Base-by-base conservation (phyloP, 2,888 invertebrate genomes). In the Melanostoma mellinum region DNA sequence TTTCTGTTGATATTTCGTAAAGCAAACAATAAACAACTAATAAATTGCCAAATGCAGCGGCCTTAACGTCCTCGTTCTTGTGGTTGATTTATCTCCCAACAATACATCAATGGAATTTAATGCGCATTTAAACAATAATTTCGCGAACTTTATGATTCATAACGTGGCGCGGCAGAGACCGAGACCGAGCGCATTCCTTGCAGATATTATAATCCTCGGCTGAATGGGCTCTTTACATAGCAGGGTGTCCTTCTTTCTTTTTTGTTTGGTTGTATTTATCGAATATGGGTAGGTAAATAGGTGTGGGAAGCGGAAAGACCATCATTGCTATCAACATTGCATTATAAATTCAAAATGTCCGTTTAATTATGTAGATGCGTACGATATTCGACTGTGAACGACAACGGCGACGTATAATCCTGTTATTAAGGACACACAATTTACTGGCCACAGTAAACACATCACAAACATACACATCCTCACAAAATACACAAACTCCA, bases 271-370 rank as follows among this genome's bases (percentile, higher is more conserved):
- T 20, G 20, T 20, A 20, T 20, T 20, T 20, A 20, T 20, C 20
- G 30, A 38, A 63, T 2, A 30, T 20, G 10, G 20, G 20, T 20
- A 20, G 20, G 20, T 20, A 20, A 1, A 20, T 6, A 5, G 71
- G 55, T 52, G 60, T 32, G 77, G 52, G 52, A 44, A 69, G 32
- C 73, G 78, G 53, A 74, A 55, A 33, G 20, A 32, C 69, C 78
- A 56, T 65, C 78, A 72, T 55, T 46, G 79, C 78, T 79, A 79
- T 84, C 78, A 84, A 79, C 78, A 67, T 84, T 84, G 84, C 84
- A 84, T 84, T 84, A 84, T 84, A 84, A 79, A 84, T 84, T 84
- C 84, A 84, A 84, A 84, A 79, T 84, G 78, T 79, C 84, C 74
- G 69, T 84, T 84, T 84, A 84, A 84, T 79, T 84, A 84, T 84